Percentiles rank a stretch among this genome's conserved stretches.
Evolutionary conservation across 1,140 invertebrate species (phyloP).

Genomic region (Papilio helenus): DNA sequence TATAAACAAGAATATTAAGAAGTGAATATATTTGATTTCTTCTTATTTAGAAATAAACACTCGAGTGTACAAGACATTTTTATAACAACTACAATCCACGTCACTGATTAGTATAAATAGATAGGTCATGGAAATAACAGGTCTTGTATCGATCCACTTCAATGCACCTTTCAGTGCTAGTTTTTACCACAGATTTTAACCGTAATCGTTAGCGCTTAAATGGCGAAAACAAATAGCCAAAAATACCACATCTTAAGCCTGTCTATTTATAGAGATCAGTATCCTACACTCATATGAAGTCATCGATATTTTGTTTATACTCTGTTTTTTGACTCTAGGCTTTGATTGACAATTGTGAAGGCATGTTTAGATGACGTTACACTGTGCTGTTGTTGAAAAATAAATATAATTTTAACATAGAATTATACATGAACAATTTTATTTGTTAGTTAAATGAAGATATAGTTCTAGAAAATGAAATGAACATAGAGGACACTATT

Average conservation of each 20-base stretch:
- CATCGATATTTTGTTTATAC: slow-evolving; percentile 1
- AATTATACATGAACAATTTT: slow-evolving; percentile 51
- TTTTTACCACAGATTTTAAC: no score
- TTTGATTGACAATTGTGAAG: slow-evolving; percentile 2
- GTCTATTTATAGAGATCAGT: no score
- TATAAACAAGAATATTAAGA: slow-evolving; percentile 1
- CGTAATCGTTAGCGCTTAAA: no score
- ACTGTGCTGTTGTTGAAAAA: slow-evolving; percentile 46
- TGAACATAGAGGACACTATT: slow-evolving; percentile 70
- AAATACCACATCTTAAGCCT: no score
- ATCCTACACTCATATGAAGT: no score
- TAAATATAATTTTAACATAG: slow-evolving; percentile 47
- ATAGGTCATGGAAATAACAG: no score
- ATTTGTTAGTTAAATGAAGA: slow-evolving; percentile 64
- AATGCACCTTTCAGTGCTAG: no score
- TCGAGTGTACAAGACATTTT: not conserved
- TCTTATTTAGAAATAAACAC: not conserved
- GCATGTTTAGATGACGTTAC: slow-evolving; percentile 19
- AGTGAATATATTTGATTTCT: no score
- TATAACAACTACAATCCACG: not conserved
- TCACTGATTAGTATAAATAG: no score
- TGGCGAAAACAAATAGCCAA: no score
- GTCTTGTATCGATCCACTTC: no score
- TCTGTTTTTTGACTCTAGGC: not conserved
- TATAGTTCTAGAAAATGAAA: slow-evolving; percentile 56